Evolutionary conservation across 2,797 vertebrate species (phyloP), one percentile per base, ranked within the genome.

Genomic region (Enteromius mattozi): DNA sequence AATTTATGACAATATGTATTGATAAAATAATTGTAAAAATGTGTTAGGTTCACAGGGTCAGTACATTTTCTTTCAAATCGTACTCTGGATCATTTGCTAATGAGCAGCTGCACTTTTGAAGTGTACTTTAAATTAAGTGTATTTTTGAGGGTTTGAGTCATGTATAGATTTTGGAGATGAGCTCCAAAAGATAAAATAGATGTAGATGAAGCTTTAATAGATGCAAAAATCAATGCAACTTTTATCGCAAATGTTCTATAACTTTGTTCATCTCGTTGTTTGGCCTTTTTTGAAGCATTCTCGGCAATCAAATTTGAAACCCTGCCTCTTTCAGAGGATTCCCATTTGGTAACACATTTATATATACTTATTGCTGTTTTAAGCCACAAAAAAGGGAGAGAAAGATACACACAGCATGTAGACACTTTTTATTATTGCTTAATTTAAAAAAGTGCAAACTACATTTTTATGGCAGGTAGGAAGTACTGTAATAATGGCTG

Each of bases 1-100:
- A 21, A 35, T 78, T 70, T 42, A 68, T 56, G 12, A 83, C 63
- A 68, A 83, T 40, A 68, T 75, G 19, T 21, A 74, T 56, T 47
- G 8, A 30, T 27, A 49, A 24, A 47, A 71, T n/a, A 45, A 2
- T 16, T 1, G 2, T 21, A n/a, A 24, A 51, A 56, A 68, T 40
- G 6, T 7, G 1, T 69, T 2, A 68, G 42, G 63, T 83, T 37
- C 66, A 14, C 27, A 47, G 9, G 40, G 24, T 78, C 77, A 12
- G 19, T 33, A 21, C 17, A 21, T 47, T 65, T 42, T 78, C 9
- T 47, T 78, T 51, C 19, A 35, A 68, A 47, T 80, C n/a, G 17
- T 42, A 59, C 14, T 42, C 9, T 71, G 51, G 35, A 27, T 70
- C 37, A 24, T 71, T 81, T 81, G 16, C 21, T 30, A 21, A 14